phyloP scores from a whole-genome alignment of 2,888 invertebrate species.

The Artemia sinica region DNA sequence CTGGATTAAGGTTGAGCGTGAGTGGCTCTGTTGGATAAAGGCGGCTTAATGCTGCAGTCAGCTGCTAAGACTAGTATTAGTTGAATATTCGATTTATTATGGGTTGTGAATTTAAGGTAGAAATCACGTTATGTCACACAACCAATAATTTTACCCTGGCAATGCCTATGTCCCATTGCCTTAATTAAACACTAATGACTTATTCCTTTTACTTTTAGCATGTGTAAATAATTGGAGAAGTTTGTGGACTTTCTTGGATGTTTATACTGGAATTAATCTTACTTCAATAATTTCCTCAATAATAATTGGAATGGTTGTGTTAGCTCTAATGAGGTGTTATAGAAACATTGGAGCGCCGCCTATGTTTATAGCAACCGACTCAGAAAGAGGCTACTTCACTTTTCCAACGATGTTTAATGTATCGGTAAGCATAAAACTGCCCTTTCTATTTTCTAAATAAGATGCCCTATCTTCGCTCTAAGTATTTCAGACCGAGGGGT shows the following conservation, averaged over 20 bases:
- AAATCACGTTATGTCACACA: too few species aligned
- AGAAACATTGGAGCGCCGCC: constrained; percentile 68
- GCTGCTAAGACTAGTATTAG: too few species aligned
- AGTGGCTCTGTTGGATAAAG: too few species aligned
- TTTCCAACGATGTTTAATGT: constrained; percentile 68
- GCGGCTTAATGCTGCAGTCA: too few species aligned
- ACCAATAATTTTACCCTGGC: too few species aligned
- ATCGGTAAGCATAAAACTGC: constrained; percentile 31
- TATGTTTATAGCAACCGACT: constrained; percentile 55
- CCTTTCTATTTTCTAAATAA: too few species aligned
- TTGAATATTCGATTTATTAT: too few species aligned
- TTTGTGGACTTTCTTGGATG: constrained; percentile 56
- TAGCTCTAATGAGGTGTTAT: constrained; percentile 49
- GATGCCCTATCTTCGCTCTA: too few species aligned
- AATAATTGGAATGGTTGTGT: constrained; percentile 41
- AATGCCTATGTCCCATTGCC: too few species aligned
- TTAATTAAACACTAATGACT: not conserved
- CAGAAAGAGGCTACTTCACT: constrained; percentile 57
- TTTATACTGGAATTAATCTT: constrained; percentile 43
- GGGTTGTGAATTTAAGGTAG: too few species aligned
- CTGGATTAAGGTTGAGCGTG: too few species aligned
- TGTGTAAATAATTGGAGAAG: constrained; percentile 80
- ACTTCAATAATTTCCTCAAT: constrained; percentile 46
- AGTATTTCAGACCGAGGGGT: too few species aligned
- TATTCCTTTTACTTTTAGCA: constrained; percentile 31